These are phyloP conservation scores for Lepidurus packardi DNA, from an alignment of 1,140 invertebrate genomes.

Conservation along the genomic window DNA sequence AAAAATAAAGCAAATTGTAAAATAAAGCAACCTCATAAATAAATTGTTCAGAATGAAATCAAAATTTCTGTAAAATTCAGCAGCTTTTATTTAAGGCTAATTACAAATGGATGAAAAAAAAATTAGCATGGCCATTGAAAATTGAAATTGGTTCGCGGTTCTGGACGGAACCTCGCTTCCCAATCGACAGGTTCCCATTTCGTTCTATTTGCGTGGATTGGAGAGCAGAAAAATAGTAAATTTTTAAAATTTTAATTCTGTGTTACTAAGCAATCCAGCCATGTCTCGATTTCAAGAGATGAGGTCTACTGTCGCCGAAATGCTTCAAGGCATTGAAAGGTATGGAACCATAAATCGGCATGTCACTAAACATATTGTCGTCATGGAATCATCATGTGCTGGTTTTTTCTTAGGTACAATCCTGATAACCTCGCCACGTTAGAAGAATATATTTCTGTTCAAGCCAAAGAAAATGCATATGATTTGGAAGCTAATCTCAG, in stretches of 20 bases:
- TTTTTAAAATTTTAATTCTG: not conserved
- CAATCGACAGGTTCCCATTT: no score
- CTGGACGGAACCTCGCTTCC: no score
- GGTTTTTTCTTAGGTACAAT: slow-evolving; percentile 68
- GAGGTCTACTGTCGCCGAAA: slow-evolving; percentile 63
- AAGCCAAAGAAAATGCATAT: slow-evolving; percentile 87
- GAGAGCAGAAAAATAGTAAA: not conserved
- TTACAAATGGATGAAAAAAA: no score
- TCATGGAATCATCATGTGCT: not conserved
- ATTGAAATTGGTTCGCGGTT: no score
- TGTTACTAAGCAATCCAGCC: not conserved
- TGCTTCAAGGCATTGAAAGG: slow-evolving; percentile 75
- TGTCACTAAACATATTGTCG: no score
- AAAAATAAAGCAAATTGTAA: not conserved
- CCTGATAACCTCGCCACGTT: slow-evolving; percentile 83
- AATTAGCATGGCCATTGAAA: no score
- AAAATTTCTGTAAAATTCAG: no score
- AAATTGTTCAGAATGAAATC: no score
- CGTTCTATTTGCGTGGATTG: not conserved
- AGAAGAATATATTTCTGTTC: slow-evolving; percentile 87
- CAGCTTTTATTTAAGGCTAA: no score
- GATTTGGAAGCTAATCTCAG: slow-evolving; percentile 94
- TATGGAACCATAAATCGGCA: slow-evolving; percentile 41
- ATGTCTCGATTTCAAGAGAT: slow-evolving; percentile 54
- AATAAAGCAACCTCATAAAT: no score